These are phyloP conservation scores for Formica aserva DNA, from an alignment of 2,888 invertebrate genomes.

Conservation along the genomic window DNA sequence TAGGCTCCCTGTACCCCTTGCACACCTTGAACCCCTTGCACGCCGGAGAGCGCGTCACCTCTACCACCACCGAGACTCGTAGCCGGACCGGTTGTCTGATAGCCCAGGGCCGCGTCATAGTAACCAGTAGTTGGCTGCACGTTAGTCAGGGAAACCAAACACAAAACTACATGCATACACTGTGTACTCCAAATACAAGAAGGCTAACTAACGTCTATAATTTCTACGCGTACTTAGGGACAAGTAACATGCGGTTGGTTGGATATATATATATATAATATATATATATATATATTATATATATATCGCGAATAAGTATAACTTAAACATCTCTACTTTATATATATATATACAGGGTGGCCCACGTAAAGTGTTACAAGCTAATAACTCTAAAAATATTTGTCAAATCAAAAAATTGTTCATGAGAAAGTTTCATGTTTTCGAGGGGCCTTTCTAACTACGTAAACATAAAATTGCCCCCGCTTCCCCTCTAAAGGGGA, in stretches of 20 bases:
- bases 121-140: constrained; percentile 88
- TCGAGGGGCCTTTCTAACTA: no score
- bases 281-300: no score
- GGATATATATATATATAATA: no score
- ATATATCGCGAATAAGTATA: no score
- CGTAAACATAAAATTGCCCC: no score
- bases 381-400: no score
- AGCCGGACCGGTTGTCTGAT: constrained; percentile 88
- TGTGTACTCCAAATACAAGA: constrained; percentile 85
- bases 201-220: constrained; percentile 82
- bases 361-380: no score
- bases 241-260: constrained; percentile 64
- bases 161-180: constrained; percentile 86
- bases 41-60: constrained; percentile 89
- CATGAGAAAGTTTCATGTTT: no score
- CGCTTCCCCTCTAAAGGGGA: no score
- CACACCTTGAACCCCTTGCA: constrained; percentile 85
- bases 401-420: no score
- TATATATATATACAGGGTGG: constrained; percentile 19
- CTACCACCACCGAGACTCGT: constrained; percentile 90
- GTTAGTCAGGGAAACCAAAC: constrained; percentile 85
- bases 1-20: constrained; percentile 87
- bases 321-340: no score
- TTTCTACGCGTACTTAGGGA: constrained; percentile 75
- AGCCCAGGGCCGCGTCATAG: constrained; percentile 90